Percentiles rank a stretch among this genome's conserved stretches.
Conservation (phyloP, 2,888 invertebrate species). For the Pseudeuparius sepicola region DNA sequence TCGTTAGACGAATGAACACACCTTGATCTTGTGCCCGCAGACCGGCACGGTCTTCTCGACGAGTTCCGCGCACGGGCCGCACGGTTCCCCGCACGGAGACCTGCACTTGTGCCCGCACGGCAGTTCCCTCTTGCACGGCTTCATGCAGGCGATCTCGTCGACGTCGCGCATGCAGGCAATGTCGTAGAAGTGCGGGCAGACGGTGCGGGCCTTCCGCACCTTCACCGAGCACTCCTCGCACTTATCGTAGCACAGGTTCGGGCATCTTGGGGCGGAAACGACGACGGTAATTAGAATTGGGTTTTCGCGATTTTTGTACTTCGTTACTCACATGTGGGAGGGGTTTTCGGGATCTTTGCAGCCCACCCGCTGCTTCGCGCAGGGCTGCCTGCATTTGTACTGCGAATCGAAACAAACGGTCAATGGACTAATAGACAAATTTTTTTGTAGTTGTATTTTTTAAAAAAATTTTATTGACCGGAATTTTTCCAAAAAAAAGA, state of each 20-base stretch:
- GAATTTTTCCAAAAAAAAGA: too few species aligned
- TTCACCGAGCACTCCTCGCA: slow-evolving; percentile 42
- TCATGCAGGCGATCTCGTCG: slow-evolving; percentile 37
- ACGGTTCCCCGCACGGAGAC: slow-evolving; percentile 40
- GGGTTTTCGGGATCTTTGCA: neutral
- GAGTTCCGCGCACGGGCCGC: slow-evolving; percentile 42
- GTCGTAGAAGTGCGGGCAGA: slow-evolving; percentile 42
- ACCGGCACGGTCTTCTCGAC: too few species aligned
- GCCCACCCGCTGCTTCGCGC: neutral
- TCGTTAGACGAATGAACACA: too few species aligned
- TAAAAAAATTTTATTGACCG: too few species aligned
- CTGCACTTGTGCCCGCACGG: slow-evolving; percentile 45
- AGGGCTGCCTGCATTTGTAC: neutral
- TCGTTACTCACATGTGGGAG: too few species aligned
- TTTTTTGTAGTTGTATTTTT: too few species aligned
- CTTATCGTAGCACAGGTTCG: slow-evolving; percentile 40
- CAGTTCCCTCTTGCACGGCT: slow-evolving; percentile 41
- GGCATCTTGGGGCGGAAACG: slow-evolving; percentile 22
- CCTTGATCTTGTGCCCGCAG: too few species aligned
- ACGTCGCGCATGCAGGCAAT: slow-evolving; percentile 39
- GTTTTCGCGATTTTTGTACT: too few species aligned
- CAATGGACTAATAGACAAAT: too few species aligned
- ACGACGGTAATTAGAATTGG: too few species aligned
- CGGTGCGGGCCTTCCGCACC: slow-evolving; percentile 40
- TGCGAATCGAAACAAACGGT: neutral